Conservation (phyloP, 92 coral and sea anemone genomes). For the Muricea muricata region DNA sequence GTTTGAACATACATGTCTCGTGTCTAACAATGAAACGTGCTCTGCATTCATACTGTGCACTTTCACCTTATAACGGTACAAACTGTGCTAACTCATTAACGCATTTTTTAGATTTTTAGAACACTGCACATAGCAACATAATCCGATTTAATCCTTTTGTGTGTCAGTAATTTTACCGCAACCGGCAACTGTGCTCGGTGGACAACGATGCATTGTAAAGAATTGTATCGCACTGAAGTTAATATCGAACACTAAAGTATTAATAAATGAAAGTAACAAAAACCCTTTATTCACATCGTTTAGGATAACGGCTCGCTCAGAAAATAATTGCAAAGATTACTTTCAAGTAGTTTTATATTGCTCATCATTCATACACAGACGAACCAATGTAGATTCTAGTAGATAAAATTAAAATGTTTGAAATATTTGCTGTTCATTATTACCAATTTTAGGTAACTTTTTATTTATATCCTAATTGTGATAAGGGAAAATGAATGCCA, state of each 20-base stretch:
- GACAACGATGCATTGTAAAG: no score
- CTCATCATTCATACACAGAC: no score
- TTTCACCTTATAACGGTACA: background rate
- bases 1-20: slow-evolving; percentile 26
- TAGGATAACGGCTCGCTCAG: no score
- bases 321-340: no score
- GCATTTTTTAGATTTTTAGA: background rate
- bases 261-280: background rate
- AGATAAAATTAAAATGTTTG: no score
- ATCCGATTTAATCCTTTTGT: background rate
- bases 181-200: background rate
- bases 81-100: background rate
- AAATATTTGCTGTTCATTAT: no score
- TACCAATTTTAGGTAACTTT: no score
- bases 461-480: no score
- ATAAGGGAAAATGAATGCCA: no score
- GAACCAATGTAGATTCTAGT: no score
- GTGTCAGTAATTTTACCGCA: background rate
- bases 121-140: background rate
- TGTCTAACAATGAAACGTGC: slow-evolving; percentile 14
- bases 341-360: no score
- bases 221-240: background rate
- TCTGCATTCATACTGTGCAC: background rate
- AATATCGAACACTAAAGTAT: background rate
- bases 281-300: background rate